Base-by-base conservation (phyloP, 1,140 invertebrate genomes). In the Araneus ventricosus region DNA sequence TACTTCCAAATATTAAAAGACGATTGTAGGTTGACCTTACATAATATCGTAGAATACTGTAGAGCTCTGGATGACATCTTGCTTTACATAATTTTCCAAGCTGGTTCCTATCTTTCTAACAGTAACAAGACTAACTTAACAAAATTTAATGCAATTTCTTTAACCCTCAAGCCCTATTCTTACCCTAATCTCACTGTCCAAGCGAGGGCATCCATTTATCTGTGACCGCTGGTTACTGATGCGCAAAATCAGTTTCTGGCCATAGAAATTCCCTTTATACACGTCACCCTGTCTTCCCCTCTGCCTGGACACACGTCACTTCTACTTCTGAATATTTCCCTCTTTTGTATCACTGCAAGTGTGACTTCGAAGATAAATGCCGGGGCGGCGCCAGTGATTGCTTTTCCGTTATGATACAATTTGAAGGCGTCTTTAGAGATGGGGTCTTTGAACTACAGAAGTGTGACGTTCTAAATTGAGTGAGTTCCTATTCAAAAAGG, bases 171-270 rank as follows among this genome's bases (percentile, higher is more conserved):
- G 0, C 59, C 24, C 2, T n/a, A 8, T 79, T 4, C 27, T 22
- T 27, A 3, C 0, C 20, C n/a, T 8, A 0, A 0, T 45, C 41
- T 45, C 70, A 4, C 70, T 8, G 4, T 6, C 5, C 4, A 37
- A 37, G 17, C 4, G 37, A 27, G 17, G 30, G n/a, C n/a, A n/a
- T n/a, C 30, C 79, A 82, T 82, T 45, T 22, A 82, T 82, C 34
- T 45, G 3, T 4, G 24, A 22, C 20, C 24, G 22, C 0, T 24
- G 79, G 20, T 45, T 37, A 27, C 37, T 82, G 79, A 82, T 41
- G 79, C 79, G 37, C 79, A 24, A 41, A 82, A 82, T 41, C 79
- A 82, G 79, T 82, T 82, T 82, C 37, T 82, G 39, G 17, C 79
- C 79, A n/a, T 37, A 82, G 79, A 82, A 82, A 82, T 82, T 82